phyloP scores from a whole-genome alignment of 2,888 invertebrate genomes.

The Chromoteleia sp. region DNA sequence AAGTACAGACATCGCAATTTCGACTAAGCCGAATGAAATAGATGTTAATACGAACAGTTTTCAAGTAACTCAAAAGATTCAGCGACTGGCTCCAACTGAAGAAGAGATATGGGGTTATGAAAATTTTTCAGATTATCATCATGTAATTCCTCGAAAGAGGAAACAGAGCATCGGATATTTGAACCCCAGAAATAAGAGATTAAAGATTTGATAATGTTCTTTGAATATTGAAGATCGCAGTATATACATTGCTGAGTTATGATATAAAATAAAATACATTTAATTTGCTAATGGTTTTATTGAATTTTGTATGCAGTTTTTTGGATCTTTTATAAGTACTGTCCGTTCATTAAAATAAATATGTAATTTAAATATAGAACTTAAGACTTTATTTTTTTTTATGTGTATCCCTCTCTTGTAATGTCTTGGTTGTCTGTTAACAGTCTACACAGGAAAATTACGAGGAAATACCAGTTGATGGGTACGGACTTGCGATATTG shows the following conservation, averaged over 20 bases:
- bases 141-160: neutral
- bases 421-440: constrained; percentile 48
- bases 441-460: constrained; percentile 89
- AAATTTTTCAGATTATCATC: neutral
- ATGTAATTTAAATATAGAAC: constrained; percentile 20
- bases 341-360: constrained; percentile 59
- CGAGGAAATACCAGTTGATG: constrained; percentile 89
- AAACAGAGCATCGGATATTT: neutral
- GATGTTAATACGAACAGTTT: constrained; percentile 1
- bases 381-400: constrained; percentile 6
- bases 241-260: neutral
- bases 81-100: neutral
- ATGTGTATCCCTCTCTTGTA: constrained; percentile 16
- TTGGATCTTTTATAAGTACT: constrained; percentile 9
- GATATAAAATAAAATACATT: neutral
- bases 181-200: neutral
- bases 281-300: neutral
- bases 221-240: neutral
- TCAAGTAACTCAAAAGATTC: neutral
- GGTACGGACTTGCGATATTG: constrained; percentile 96
- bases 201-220: neutral
- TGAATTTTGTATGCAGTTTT: neutral
- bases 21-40: neutral
- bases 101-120: constrained; percentile 1
- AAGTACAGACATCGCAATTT: constrained; percentile 11